Percentiles rank a stretch among this genome's conserved stretches.
phyloP scores from a whole-genome alignment of 2,888 invertebrate species.

The Apantesis nais region DNA sequence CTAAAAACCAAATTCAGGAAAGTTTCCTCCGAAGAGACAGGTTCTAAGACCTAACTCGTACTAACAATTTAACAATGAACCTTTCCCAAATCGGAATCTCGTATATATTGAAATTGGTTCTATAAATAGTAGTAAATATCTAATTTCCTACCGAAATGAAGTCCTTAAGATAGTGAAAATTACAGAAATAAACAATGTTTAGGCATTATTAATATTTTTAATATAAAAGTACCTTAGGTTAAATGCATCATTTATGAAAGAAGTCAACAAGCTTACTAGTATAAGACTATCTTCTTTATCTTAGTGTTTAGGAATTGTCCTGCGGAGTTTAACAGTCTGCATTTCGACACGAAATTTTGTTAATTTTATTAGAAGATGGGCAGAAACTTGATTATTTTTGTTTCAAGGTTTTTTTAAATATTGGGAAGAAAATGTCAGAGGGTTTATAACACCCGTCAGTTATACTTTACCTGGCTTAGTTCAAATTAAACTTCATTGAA shows the following conservation, averaged over 20 bases:
- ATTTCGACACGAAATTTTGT: not conserved
- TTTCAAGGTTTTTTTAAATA: too few species aligned
- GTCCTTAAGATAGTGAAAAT: not conserved
- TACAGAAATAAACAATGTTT: not conserved
- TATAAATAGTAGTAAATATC: not conserved
- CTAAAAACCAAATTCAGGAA: not conserved
- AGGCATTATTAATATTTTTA: not conserved
- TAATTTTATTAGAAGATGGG: not conserved
- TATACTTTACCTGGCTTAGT: not conserved
- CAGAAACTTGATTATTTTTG: too few species aligned
- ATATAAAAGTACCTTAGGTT: not conserved
- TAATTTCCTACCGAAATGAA: not conserved
- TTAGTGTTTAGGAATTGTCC: not conserved
- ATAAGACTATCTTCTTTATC: too few species aligned
- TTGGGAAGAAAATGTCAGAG: not conserved
- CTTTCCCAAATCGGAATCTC: not conserved
- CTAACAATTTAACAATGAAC: slow-evolving; percentile 7
- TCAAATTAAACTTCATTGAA: not conserved
- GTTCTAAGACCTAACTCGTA: not conserved
- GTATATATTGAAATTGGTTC: not conserved
- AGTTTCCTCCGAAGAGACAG: not conserved
- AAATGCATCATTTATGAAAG: not conserved
- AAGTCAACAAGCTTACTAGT: not conserved
- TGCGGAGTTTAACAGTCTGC: not conserved
- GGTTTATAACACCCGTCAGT: not conserved